Evolutionary conservation across 2,113 vertebrate genomes (phyloP).

Genomic region (Scalopus aquaticus): DNA sequence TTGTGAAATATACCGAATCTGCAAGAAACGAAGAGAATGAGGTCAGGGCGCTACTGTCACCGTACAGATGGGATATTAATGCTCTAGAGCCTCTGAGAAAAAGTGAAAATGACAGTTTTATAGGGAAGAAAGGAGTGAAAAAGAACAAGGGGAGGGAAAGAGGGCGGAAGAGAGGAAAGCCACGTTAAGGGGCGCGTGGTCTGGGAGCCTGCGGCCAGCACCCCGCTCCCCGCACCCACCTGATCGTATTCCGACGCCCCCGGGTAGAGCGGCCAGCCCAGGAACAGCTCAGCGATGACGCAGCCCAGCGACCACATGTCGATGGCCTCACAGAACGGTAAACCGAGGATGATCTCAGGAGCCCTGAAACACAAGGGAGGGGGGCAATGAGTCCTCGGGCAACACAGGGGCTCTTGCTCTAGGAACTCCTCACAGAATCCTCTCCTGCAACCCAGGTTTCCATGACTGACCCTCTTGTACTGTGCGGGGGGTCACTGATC

Average conservation of each 20-base stretch:
- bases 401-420: neutral
- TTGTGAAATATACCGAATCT: constrained; percentile 99
- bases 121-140: constrained; percentile 56
- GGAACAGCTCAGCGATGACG: constrained; percentile 98
- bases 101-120: constrained; percentile 43
- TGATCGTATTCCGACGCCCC: constrained; percentile 98
- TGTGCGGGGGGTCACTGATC: too few species aligned
- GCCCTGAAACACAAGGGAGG: constrained; percentile 86
- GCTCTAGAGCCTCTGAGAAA: constrained; percentile 25
- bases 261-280: constrained; percentile 98
- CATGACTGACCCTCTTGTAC: accelerated
- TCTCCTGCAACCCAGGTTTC: neutral
- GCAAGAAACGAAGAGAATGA: constrained; percentile 77
- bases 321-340: constrained; percentile 98
- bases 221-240: constrained; percentile 83
- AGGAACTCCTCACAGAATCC: neutral
- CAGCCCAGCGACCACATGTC: constrained; percentile 99
- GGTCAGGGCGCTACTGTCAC: constrained; percentile 68
- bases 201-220: neutral
- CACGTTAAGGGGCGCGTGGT: neutral
- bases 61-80: neutral
- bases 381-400: constrained; percentile 49
- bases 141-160: neutral
- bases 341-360: constrained; percentile 98
- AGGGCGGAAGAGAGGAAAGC: neutral